phyloP scores from a whole-genome alignment of 2,113 vertebrate species.

The Apaloderma vittatum region DNA sequence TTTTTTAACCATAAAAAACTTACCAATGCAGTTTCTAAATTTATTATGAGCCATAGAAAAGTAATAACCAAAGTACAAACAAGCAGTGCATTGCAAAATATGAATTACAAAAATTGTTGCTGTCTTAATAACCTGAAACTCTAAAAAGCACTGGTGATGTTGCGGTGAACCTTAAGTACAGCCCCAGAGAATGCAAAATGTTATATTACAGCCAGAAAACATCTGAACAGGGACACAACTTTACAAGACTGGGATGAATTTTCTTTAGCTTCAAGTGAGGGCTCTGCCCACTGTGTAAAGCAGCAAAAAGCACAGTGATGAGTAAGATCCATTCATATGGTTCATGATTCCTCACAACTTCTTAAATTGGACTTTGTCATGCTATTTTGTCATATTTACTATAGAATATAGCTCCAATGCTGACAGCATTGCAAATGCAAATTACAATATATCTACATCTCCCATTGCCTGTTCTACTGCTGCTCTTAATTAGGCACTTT shows the following conservation, averaged over 20 bases:
- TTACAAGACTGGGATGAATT: background rate
- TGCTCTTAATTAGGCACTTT: background rate
- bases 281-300: background rate
- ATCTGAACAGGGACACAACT: background rate
- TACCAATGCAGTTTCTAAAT: background rate
- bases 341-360: background rate
- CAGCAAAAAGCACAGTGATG: background rate
- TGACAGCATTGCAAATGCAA: background rate
- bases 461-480: background rate
- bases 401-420: background rate
- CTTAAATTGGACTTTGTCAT: background rate
- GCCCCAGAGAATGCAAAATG: background rate
- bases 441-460: background rate
- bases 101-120: background rate
- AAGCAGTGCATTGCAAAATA: background rate
- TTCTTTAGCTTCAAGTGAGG: background rate
- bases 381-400: background rate
- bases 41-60: background rate
- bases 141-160: background rate
- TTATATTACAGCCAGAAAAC: background rate
- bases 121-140: background rate
- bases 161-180: background rate
- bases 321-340: background rate
- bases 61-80: background rate
- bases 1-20: background rate